Evolutionary conservation across 1,140 invertebrate species (phyloP).

Genomic region (Achatina immaculata): DNA sequence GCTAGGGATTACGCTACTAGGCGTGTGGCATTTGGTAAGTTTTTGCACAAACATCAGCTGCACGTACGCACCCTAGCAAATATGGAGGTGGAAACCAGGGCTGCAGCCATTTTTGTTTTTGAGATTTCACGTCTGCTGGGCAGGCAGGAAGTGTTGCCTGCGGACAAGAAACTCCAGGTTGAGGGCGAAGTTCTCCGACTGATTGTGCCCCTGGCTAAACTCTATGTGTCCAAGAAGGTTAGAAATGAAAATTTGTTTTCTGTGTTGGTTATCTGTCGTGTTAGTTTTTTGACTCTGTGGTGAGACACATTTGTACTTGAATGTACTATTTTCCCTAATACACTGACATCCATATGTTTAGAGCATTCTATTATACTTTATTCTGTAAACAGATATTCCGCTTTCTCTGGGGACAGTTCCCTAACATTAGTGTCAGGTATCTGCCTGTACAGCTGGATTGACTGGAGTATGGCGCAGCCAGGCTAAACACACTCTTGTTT

Average conservation of each 20-base stretch:
- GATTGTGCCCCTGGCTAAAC: conserved; percentile 75
- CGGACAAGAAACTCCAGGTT: conserved; percentile 68
- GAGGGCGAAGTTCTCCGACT: conserved; percentile 70
- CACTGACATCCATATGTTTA: too few species aligned
- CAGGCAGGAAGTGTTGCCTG: conserved; percentile 69
- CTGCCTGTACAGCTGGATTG: too few species aligned
- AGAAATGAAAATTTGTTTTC: conserved; percentile 22
- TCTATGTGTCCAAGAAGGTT: conserved; percentile 76
- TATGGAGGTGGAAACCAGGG: conserved; percentile 74
- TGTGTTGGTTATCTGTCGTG: not conserved
- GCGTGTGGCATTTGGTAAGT: conserved; percentile 74
- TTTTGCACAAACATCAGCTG: conserved; percentile 73
- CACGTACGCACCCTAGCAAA: conserved; percentile 74
- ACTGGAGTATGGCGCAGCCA: too few species aligned
- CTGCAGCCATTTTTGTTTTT: conserved; percentile 59
- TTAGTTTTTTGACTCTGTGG: conserved; percentile 17
- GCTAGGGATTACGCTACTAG: conserved; percentile 74
- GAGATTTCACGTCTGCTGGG: conserved; percentile 70
- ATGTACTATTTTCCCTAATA: too few species aligned
- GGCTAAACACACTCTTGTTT: too few species aligned
- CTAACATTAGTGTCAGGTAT: too few species aligned
- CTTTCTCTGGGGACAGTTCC: too few species aligned
- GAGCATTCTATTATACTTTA: too few species aligned
- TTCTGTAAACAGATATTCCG: too few species aligned
- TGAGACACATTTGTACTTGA: too few species aligned